Evolutionary conservation across 2,113 vertebrate genomes (phyloP).

Genomic region (Lepus europaeus): DNA sequence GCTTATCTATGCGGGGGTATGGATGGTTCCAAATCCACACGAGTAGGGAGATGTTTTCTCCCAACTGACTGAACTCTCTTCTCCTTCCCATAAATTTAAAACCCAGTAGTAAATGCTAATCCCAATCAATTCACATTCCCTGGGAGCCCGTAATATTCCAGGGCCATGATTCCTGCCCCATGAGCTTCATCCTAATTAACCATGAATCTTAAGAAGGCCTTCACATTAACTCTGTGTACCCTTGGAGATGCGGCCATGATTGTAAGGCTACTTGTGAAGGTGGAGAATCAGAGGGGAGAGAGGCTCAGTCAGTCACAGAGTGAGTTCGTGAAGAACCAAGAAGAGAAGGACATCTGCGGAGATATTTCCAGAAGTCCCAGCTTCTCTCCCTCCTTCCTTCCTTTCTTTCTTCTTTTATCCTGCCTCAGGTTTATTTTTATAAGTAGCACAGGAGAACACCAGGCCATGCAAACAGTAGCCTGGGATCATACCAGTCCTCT

Average conservation of each 20-base stretch:
- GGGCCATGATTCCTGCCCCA: constrained; percentile 16
- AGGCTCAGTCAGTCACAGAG: background rate
- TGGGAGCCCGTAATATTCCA: constrained; percentile 14
- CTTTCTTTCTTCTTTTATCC: background rate
- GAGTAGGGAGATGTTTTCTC: constrained; percentile 1
- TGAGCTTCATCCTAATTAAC: constrained; percentile 40
- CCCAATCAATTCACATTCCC: constrained; percentile 33
- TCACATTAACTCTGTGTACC: background rate
- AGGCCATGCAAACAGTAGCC: background rate
- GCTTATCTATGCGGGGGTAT: background rate
- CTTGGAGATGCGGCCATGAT: background rate
- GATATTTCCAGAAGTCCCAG: background rate
- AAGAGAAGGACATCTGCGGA: background rate
- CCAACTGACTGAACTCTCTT: background rate
- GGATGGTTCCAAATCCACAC: background rate
- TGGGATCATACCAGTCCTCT: background rate
- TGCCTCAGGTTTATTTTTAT: background rate
- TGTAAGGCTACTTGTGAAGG: background rate
- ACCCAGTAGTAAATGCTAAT: background rate
- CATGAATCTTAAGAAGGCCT: background rate
- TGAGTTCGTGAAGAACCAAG: background rate
- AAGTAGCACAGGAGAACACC: background rate
- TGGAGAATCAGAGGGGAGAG: background rate
- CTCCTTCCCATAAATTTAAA: constrained; percentile 23
- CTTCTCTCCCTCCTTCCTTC: no score